phyloP scores from a whole-genome alignment of 1,140 invertebrate species.

The Drosophila quadrilineata region DNA sequence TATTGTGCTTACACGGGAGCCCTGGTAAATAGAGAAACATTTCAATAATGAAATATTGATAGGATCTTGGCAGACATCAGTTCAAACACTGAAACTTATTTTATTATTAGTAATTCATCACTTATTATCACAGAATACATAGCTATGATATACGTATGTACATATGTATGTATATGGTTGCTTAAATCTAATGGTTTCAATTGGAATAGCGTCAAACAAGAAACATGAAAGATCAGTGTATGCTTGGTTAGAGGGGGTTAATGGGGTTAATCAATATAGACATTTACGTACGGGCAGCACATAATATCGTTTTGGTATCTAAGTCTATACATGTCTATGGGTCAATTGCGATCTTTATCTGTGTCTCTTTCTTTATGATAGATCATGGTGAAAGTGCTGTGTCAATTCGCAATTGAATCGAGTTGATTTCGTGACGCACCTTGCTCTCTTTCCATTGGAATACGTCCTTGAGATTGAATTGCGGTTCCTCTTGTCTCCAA shows the following conservation, averaged over 20 bases:
- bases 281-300: conserved; percentile 7
- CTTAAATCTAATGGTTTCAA: no score
- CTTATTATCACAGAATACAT: no score
- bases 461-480: conserved; percentile 47
- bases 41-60: no score
- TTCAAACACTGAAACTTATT: no score
- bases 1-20: conserved; percentile 83
- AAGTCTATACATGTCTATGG: background rate
- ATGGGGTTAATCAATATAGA: conserved; percentile 53
- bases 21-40: conserved; percentile 82
- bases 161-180: background rate
- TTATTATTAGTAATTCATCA: no score
- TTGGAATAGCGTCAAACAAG: conserved; percentile 29
- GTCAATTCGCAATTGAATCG: background rate
- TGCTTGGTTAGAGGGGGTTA: conserved; percentile 54
- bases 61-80: no score
- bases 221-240: no score
- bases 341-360: background rate
- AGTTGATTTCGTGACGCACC: conserved; percentile 34
- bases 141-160: no score
- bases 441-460: conserved; percentile 54
- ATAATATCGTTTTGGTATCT: background rate
- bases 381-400: background rate
- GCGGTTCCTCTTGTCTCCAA: conserved; percentile 49
- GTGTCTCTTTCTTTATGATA: background rate